These are phyloP conservation scores for Atta texana DNA, from an alignment of 1,140 invertebrate genomes.

Conservation along the genomic window DNA sequence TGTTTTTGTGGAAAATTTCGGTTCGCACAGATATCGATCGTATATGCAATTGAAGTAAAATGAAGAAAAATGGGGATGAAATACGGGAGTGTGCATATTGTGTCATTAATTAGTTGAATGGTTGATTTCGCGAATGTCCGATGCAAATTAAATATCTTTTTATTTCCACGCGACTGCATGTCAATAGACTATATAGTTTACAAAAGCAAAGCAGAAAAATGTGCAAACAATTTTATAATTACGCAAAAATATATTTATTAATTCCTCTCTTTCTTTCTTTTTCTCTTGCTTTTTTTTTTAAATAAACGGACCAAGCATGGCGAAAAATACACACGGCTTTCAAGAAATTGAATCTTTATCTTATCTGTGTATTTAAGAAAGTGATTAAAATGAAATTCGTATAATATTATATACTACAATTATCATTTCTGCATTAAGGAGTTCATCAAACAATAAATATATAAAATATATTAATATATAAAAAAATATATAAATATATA, in stretches of 20 bases:
- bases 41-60: conserved; percentile 28
- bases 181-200: background rate
- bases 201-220: background rate
- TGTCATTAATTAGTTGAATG: conserved; percentile 51
- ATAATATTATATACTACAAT: conserved; percentile 6
- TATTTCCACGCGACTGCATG: background rate
- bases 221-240: conserved; percentile 9
- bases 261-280: background rate
- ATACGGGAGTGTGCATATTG: background rate
- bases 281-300: background rate
- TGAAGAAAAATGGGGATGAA: conserved; percentile 17
- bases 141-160: conserved; percentile 42
- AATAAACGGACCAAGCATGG: background rate
- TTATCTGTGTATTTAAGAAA: background rate
- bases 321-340: background rate
- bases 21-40: conserved; percentile 34
- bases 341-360: conserved; percentile 22
- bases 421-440: background rate
- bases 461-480: background rate
- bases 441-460: background rate
- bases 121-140: conserved; percentile 9
- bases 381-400: background rate
- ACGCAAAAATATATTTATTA: background rate
- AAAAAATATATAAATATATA: conserved; percentile 25
- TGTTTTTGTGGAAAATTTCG: conserved; percentile 48